Conservation (phyloP, 2,888 invertebrate species). For the Malachius bipustulatus region DNA sequence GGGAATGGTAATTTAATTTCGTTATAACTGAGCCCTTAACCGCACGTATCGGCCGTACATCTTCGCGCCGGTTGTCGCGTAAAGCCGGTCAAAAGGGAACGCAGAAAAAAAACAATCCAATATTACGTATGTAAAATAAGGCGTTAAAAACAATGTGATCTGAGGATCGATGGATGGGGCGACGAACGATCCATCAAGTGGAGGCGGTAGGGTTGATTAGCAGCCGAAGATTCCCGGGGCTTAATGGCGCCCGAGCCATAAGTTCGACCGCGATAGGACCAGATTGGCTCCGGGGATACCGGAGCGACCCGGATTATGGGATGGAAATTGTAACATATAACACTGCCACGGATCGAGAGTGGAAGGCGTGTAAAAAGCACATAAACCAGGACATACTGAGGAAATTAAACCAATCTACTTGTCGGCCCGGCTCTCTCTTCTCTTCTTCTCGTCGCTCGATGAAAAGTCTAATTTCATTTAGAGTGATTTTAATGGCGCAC, state of each 20-base stretch:
- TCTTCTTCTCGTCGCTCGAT: conserved; percentile 15
- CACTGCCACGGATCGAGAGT: conserved; percentile 20
- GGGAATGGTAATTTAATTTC: not conserved
- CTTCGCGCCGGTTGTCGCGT: too few species aligned
- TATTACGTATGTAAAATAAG: conserved; percentile 15
- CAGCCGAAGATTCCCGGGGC: conserved; percentile 14
- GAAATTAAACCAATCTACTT: conserved; percentile 27
- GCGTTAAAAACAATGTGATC: conserved; percentile 19
- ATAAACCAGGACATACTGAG: conserved; percentile 24
- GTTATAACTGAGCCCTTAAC: not conserved
- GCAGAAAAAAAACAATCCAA: not conserved
- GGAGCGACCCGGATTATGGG: conserved; percentile 24
- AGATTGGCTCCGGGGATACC: conserved; percentile 24
- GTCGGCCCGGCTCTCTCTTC: conserved; percentile 14
- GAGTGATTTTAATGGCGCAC: conserved; percentile 5
- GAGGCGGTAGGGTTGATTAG: conserved; percentile 21
- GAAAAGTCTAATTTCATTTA: conserved; percentile 20
- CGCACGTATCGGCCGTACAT: not conserved
- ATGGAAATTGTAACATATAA: conserved; percentile 27
- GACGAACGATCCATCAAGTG: conserved; percentile 26
- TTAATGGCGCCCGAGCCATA: conserved; percentile 18
- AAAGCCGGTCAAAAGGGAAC: not conserved
- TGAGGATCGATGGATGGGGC: conserved; percentile 17
- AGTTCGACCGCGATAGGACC: conserved; percentile 22
- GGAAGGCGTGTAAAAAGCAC: conserved; percentile 23